These are phyloP conservation scores for Petromus typicus DNA, from an alignment of 2,113 vertebrate genomes.

Conservation along the genomic window DNA sequence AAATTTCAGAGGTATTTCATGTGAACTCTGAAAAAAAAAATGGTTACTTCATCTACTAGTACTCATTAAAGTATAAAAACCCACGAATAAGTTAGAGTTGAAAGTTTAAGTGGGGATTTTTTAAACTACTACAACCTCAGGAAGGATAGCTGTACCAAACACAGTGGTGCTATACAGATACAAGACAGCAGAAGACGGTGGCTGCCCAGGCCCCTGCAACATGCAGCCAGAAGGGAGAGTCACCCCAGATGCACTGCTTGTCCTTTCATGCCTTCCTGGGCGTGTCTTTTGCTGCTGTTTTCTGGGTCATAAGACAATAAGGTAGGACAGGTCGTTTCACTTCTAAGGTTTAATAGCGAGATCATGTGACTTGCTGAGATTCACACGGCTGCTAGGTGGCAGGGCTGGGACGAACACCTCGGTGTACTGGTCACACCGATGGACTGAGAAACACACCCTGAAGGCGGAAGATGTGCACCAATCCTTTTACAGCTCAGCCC, in stretches of 20 bases:
- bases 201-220: no score
- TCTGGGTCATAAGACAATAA: background rate
- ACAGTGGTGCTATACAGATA: background rate
- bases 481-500: background rate
- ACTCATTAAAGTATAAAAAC: slow-evolving; percentile 68
- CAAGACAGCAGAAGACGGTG: background rate
- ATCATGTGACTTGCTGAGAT: background rate
- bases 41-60: slow-evolving; percentile 60
- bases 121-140: slow-evolving; percentile 39
- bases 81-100: slow-evolving; percentile 75
- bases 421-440: background rate
- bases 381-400: no score
- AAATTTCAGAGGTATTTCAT: slow-evolving; percentile 69
- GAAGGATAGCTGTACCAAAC: background rate
- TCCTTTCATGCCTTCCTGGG: background rate
- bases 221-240: background rate
- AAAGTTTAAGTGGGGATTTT: slow-evolving; percentile 64
- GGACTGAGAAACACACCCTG: background rate
- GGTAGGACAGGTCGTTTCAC: background rate
- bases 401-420: background rate
- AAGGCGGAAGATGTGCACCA: background rate
- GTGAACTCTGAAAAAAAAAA: slow-evolving; percentile 68
- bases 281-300: background rate
- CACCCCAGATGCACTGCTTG: accelerated
- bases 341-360: background rate